phyloP scores from a whole-genome alignment of 2,113 vertebrate genomes.

The Trinectes maculatus region DNA sequence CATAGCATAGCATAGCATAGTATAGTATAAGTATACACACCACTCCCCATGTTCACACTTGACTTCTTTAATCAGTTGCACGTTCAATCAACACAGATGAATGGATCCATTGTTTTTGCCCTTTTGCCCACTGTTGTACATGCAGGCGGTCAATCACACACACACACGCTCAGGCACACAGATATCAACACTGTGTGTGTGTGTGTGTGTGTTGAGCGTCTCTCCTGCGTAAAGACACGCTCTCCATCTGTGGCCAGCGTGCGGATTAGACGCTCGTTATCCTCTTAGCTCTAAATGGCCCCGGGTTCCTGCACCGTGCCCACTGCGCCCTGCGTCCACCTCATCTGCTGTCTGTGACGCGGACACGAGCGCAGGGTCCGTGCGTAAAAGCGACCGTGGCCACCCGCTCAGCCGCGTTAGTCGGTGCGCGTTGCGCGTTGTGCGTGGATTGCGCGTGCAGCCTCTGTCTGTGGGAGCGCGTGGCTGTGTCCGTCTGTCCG shows the following conservation, averaged over 20 bases:
- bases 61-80: background rate
- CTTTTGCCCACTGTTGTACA: background rate
- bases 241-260: slow-evolving; percentile 80
- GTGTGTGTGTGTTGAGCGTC: too few relatives aligned
- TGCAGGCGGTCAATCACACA: background rate
- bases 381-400: slow-evolving; percentile 32
- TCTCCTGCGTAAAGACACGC: slow-evolving; percentile 61
- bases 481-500: slow-evolving; percentile 39
- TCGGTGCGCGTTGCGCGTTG: slow-evolving; percentile 23
- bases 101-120: slow-evolving; percentile 4
- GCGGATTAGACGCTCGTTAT: slow-evolving; percentile 84
- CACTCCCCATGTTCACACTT: background rate
- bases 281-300: slow-evolving; percentile 84
- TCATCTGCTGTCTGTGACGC: slow-evolving; percentile 46
- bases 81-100: background rate
- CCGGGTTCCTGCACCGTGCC: slow-evolving; percentile 59
- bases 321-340: slow-evolving; percentile 13
- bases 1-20: too few relatives aligned
- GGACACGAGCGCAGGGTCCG: slow-evolving; percentile 27
- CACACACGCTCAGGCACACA: background rate
- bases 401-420: slow-evolving; percentile 3
- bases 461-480: slow-evolving; percentile 23
- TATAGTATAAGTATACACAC: background rate
- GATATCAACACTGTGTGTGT: slow-evolving; percentile 15
- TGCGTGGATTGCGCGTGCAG: slow-evolving; percentile 14